Evolutionary conservation across 2,113 vertebrate genomes (phyloP), one percentile per base, ranked within the genome.

Genomic region (Typhlomys cinereus): DNA sequence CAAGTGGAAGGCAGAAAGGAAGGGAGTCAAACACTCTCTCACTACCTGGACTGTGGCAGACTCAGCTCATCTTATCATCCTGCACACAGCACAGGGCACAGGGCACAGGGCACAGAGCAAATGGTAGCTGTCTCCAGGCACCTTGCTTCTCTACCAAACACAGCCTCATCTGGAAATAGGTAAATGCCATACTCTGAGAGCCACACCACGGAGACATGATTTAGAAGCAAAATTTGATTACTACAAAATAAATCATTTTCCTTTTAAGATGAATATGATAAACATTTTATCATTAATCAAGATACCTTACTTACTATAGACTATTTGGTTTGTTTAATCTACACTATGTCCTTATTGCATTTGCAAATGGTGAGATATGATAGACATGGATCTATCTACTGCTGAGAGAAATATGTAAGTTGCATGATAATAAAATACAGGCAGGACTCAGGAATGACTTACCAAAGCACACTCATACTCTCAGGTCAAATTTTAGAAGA

Each of bases 401-500:
- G 6, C 41, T 71, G n/a, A 92, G 62, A 75, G 23, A 74, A 92
- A 70, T 15, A 69, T 41, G n/a, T n/a, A n/a, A n/a, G n/a, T n/a
- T n/a, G 34, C 78, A 93, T 54, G 36, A 9, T 67, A n/a, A 41
- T 76, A 73, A 75, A 79, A 86, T 81, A 0, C 73, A 41, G 66
- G 52, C 36, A 61, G 13, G 34, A 61, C 50, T 52, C n/a, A 29
- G 8, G 21, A 5, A 23, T 69, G 50, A 39, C 18, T 82, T 85
- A 75, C 73, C n/a, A 73, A 75, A 91, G n/a, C 39, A 31, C n/a
- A 76, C 50, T 48, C 52, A 27, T 20, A 9, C 81, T 17, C 67
- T 82, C n/a, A 86, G n/a, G 31, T 7, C 17, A 79, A 20, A 67
- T 73, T 91, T 93, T 75, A 66, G 91, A 85, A 67, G 48, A 89